Evolutionary conservation across 1,140 invertebrate species (phyloP).

Genomic region (Centruroides vittatus): DNA sequence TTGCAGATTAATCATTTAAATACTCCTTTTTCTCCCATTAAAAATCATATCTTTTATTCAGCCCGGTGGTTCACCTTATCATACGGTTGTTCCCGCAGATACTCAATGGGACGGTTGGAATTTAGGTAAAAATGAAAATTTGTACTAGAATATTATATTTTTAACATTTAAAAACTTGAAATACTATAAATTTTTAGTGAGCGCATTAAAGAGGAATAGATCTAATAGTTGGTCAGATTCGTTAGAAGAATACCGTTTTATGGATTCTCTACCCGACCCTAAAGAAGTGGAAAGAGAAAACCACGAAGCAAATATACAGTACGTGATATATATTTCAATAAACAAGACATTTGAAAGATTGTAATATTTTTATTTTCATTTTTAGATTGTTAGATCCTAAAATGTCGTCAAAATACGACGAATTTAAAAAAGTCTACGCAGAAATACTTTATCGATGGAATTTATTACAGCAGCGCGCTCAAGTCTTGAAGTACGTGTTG

Average conservation of each 20-base stretch:
- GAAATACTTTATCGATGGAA: slow-evolving; percentile 74
- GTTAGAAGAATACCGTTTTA: slow-evolving; percentile 40
- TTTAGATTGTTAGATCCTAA: slow-evolving; percentile 30
- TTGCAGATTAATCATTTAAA: no score
- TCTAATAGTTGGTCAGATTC: slow-evolving; percentile 82
- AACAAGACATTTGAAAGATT: no score
- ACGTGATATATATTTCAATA: not conserved
- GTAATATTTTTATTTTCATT: no score
- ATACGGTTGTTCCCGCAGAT: slow-evolving; percentile 73
- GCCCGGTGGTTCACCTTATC: slow-evolving; percentile 71
- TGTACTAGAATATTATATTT: not conserved
- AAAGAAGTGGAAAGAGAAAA: slow-evolving; percentile 23
- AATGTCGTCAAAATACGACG: slow-evolving; percentile 53
- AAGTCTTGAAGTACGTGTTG: slow-evolving; percentile 63
- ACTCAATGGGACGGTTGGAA: slow-evolving; percentile 61
- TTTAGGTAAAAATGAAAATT: slow-evolving; percentile 23
- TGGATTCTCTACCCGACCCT: slow-evolving; percentile 2
- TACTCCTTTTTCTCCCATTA: no score
- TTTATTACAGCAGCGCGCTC: slow-evolving; percentile 61
- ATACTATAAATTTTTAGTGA: not conserved
- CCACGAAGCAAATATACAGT: slow-evolving; percentile 27
- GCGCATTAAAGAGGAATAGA: slow-evolving; percentile 49
- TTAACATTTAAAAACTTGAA: no score
- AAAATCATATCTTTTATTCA: slow-evolving; percentile 21
- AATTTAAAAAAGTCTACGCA: slow-evolving; percentile 72